Conservation (phyloP, 2,888 invertebrate genomes). For the Meloe dianella region DNA sequence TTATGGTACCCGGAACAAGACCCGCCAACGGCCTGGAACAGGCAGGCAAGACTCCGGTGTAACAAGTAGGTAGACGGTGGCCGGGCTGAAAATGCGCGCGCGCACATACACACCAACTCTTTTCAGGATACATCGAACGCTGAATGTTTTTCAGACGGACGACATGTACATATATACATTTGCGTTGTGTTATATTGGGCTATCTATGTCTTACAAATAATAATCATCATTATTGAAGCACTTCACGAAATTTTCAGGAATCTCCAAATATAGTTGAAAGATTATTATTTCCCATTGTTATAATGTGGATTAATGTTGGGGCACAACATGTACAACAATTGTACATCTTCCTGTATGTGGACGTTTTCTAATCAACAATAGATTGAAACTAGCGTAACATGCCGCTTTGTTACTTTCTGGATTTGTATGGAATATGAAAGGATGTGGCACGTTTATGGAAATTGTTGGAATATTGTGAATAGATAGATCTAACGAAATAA, state of each 20-base stretch:
- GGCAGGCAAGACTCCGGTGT: slow-evolving; percentile 56
- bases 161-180: slow-evolving; percentile 38
- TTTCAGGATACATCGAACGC: slow-evolving; percentile 45
- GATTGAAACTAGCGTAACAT: background rate
- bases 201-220: slow-evolving; percentile 15
- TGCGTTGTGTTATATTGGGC: slow-evolving; percentile 41
- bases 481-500: too few species aligned
- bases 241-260: too few species aligned
- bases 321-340: too few species aligned
- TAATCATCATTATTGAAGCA: too few species aligned
- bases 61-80: slow-evolving; percentile 58
- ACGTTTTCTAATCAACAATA: background rate
- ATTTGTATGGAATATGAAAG: background rate
- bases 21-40: slow-evolving; percentile 55
- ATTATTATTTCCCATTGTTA: too few species aligned
- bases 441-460: background rate
- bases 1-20: slow-evolving; percentile 41
- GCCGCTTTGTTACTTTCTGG: background rate
- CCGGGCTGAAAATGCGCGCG: slow-evolving; percentile 54
- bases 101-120: slow-evolving; percentile 30
- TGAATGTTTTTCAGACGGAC: slow-evolving; percentile 32
- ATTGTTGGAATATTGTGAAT: background rate
- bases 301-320: too few species aligned
- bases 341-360: background rate
- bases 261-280: too few species aligned